phyloP scores from a whole-genome alignment of 2,797 vertebrate species.

The Melanotaenia parkinsoni region DNA sequence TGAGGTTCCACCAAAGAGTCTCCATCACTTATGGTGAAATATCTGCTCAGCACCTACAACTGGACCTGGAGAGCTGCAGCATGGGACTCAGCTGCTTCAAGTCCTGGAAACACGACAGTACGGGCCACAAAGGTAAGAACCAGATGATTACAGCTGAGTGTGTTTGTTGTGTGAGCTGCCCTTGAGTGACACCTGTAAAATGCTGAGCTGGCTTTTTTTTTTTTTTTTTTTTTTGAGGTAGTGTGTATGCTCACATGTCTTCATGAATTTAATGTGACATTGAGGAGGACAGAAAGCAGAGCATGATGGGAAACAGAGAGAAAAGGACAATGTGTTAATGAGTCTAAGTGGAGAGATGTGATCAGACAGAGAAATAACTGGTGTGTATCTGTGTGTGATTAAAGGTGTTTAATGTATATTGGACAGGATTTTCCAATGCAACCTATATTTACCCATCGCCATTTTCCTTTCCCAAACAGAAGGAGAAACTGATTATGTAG shows the following conservation, averaged over 20 bases:
- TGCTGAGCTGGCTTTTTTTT: constrained; percentile 49
- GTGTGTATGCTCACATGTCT: constrained; percentile 13
- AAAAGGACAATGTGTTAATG: not conserved
- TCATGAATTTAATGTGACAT: constrained; percentile 47
- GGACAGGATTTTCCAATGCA: too few species aligned
- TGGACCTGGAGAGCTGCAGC: constrained; percentile 62
- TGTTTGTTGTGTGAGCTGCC: constrained; percentile 18
- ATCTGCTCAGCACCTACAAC: constrained; percentile 12
- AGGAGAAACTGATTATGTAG: too few species aligned
- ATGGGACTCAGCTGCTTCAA: constrained; percentile 89
- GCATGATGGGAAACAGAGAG: constrained; percentile 41
- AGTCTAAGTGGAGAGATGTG: not conserved
- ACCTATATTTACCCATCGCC: too few species aligned
- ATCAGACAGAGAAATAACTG: too few species aligned
- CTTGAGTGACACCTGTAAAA: constrained; percentile 40
- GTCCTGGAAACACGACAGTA: constrained; percentile 84
- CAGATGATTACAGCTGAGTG: too few species aligned
- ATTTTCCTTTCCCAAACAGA: too few species aligned
- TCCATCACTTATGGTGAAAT: not conserved
- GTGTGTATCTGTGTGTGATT: not conserved
- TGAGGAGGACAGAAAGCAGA: constrained; percentile 37
- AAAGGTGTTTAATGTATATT: too few species aligned
- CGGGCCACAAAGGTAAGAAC: constrained; percentile 81
- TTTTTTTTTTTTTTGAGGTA: constrained; percentile 1
- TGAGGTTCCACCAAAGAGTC: not conserved